Conservation (phyloP, 2,113 vertebrate species). For the Apaloderma vittatum region DNA sequence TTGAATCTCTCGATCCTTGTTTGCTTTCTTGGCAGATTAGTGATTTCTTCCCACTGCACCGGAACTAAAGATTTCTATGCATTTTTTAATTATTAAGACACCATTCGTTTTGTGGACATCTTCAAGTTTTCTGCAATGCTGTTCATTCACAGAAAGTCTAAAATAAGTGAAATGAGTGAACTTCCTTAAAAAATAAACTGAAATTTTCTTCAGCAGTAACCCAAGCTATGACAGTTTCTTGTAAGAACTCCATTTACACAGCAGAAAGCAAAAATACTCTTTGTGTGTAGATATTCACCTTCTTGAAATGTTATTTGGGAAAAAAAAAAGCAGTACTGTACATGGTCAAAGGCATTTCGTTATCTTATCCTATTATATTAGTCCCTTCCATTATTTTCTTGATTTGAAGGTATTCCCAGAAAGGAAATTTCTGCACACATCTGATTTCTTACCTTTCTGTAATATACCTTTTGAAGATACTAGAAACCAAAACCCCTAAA, state of each 20-base stretch:
- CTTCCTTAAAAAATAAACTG: neutral
- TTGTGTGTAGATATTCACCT: neutral
- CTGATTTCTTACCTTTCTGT: neutral
- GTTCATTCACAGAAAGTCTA: neutral
- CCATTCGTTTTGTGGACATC: slow-evolving; percentile 1
- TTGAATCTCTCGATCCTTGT: slow-evolving; percentile 45
- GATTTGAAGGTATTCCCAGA: neutral
- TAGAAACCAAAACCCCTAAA: neutral
- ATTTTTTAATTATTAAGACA: slow-evolving; percentile 47
- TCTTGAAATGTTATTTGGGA: neutral
- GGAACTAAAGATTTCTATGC: slow-evolving; percentile 49
- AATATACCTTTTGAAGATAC: neutral
- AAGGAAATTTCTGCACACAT: neutral
- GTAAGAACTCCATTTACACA: neutral
- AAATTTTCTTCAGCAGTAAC: neutral
- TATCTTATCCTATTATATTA: neutral
- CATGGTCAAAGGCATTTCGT: neutral
- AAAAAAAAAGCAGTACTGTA: neutral
- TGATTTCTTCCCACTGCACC: neutral
- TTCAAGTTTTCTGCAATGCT: slow-evolving; percentile 15
- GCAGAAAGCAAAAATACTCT: neutral
- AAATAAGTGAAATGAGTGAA: neutral
- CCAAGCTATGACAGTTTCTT: neutral
- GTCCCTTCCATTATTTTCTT: neutral
- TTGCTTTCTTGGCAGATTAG: slow-evolving; percentile 31